Conservation (phyloP, 2,113 vertebrate genomes). For the Verasper variegatus region DNA sequence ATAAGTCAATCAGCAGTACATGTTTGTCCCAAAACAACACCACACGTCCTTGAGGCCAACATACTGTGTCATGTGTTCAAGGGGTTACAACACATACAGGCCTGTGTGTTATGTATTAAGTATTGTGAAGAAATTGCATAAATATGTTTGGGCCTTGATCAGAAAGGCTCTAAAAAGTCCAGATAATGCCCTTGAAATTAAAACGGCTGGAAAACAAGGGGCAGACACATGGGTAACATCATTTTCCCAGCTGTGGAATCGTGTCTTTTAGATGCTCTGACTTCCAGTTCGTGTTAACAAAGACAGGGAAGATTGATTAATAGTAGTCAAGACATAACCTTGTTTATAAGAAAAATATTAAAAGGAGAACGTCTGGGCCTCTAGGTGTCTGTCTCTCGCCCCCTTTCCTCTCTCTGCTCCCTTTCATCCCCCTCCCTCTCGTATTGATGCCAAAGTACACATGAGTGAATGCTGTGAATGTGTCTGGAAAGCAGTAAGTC, state of each 20-base stretch:
- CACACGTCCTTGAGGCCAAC: conserved; percentile 13
- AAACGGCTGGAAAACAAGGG: neutral
- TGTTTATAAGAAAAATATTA: conserved; percentile 1
- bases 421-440: conserved; percentile 3
- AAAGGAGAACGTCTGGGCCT: neutral
- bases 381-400: neutral
- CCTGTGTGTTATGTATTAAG: neutral
- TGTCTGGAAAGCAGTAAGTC: conserved; percentile 50
- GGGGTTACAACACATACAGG: neutral
- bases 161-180: neutral
- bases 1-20: neutral
- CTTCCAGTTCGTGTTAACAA: too few relatives aligned
- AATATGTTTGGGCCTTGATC: neutral
- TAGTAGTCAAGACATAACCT: neutral
- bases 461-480: conserved; percentile 62
- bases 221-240: neutral
- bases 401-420: neutral
- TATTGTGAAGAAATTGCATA: neutral
- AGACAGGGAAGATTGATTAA: neutral
- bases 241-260: neutral
- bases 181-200: neutral
- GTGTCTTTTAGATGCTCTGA: too few relatives aligned
- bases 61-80: neutral
- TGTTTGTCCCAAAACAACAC: conserved; percentile 54
- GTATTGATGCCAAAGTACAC: conserved; percentile 46